These are phyloP conservation scores for Halictus rubicundus DNA, from an alignment of 1,140 invertebrate species.

Conservation along the genomic window DNA sequence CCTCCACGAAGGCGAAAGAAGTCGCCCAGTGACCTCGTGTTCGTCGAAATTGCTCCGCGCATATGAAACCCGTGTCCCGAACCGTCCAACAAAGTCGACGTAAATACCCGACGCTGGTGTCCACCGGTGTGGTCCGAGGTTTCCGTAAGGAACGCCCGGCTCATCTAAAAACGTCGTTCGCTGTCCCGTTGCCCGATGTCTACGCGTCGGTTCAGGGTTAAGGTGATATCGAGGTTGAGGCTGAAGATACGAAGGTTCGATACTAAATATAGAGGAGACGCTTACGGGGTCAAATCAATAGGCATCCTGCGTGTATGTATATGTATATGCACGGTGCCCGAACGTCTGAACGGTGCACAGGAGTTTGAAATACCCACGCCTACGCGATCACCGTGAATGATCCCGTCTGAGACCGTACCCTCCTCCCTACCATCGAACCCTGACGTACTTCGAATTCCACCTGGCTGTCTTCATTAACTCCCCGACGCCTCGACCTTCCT, in stretches of 20 bases:
- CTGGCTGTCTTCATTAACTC: too few species aligned
- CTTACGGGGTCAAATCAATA: conserved; percentile 68
- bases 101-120: background rate
- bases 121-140: background rate
- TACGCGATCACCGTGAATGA: conserved; percentile 6
- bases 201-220: conserved; percentile 60
- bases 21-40: background rate
- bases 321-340: conserved; percentile 43
- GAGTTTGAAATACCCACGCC: conserved; percentile 31
- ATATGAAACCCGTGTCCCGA: background rate
- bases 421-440: too few species aligned
- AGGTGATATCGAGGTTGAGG: conserved; percentile 54
- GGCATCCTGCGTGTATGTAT: conserved; percentile 51
- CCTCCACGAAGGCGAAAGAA: background rate
- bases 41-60: background rate
- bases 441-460: too few species aligned
- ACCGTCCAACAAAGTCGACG: background rate
- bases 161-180: too few species aligned
- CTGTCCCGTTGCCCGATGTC: background rate
- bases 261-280: conserved; percentile 68
- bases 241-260: conserved; percentile 58
- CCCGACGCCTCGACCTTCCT: too few species aligned
- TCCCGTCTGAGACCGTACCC: background rate
- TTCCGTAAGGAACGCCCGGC: too few species aligned
- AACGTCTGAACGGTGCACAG: conserved; percentile 28